Percentiles rank a stretch among this genome's conserved stretches.
phyloP scores from a whole-genome alignment of 2,888 invertebrate species.

The Catocala fraxini region DNA sequence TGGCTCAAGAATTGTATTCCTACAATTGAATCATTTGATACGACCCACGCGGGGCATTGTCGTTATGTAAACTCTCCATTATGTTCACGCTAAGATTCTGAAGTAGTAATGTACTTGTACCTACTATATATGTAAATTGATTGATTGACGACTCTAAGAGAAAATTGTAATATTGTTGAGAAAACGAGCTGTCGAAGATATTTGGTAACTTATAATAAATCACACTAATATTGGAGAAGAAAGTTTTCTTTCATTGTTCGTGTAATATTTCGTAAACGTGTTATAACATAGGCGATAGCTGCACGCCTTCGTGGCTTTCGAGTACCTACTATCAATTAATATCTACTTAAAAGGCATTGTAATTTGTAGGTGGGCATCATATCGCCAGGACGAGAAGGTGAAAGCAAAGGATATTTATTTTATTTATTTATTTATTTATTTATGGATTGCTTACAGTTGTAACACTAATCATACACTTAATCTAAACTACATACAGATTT shows the following conservation, averaged over 20 bases:
- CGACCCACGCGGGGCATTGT: constrained; percentile 47
- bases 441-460: no score
- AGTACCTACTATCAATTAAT: background rate
- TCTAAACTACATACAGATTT: no score
- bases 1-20: constrained; percentile 31
- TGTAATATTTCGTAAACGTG: constrained; percentile 10
- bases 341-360: no score
- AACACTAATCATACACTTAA: no score
- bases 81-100: constrained; percentile 38
- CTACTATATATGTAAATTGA: constrained; percentile 27
- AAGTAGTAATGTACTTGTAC: constrained; percentile 24
- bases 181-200: constrained; percentile 17
- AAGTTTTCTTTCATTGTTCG: constrained; percentile 18
- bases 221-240: constrained; percentile 16
- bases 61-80: constrained; percentile 44
- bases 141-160: constrained; percentile 41
- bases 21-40: constrained; percentile 50
- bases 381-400: no score
- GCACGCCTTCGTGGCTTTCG: background rate
- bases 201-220: constrained; percentile 17
- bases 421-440: no score
- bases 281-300: background rate
- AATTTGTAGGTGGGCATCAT: no score
- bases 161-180: constrained; percentile 29
- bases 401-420: no score